phyloP scores from a whole-genome alignment of 1,140 invertebrate species.

The Pseudomyrmex flavicornis region DNA sequence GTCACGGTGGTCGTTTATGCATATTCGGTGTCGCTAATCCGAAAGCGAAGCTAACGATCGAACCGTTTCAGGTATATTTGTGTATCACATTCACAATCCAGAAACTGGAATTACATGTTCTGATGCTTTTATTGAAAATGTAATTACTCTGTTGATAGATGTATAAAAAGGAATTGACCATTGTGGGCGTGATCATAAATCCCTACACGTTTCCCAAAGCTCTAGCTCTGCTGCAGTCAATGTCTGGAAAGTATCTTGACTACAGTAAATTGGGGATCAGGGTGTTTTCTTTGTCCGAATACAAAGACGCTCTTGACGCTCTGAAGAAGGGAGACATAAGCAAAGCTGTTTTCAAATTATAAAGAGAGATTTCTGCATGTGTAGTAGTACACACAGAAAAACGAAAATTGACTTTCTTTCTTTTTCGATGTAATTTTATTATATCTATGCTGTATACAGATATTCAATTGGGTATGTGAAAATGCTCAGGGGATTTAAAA shows the following conservation, averaged over 20 bases:
- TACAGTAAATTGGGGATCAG: constrained; percentile 89
- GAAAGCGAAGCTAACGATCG: constrained; percentile 81
- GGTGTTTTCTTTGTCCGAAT: constrained; percentile 86
- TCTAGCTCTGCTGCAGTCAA: constrained; percentile 86
- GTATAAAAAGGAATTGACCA: constrained; percentile 88
- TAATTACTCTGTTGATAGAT: constrained; percentile 84
- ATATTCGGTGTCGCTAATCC: constrained; percentile 87
- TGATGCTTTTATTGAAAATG: constrained; percentile 14
- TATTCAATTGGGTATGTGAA: neutral
- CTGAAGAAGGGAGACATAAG: constrained; percentile 87
- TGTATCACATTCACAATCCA: neutral
- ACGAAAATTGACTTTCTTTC: neutral
- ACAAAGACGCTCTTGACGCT: constrained; percentile 86
- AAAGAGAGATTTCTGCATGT: constrained; percentile 18
- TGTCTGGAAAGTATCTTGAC: constrained; percentile 88
- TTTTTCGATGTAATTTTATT: constrained; percentile 40
- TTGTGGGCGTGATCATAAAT: constrained; percentile 89
- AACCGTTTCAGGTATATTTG: constrained; percentile 77
- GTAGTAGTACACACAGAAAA: neutral
- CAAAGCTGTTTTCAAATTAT: constrained; percentile 89
- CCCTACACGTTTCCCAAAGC: constrained; percentile 88
- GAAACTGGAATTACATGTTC: neutral
- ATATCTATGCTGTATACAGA: constrained; percentile 6
- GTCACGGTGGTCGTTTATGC: constrained; percentile 85
- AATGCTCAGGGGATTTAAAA: constrained; percentile 20